phyloP scores from a whole-genome alignment of 37 sponge, comb jelly and placozoan genomes.

The Theonella swinhoei region DNA sequence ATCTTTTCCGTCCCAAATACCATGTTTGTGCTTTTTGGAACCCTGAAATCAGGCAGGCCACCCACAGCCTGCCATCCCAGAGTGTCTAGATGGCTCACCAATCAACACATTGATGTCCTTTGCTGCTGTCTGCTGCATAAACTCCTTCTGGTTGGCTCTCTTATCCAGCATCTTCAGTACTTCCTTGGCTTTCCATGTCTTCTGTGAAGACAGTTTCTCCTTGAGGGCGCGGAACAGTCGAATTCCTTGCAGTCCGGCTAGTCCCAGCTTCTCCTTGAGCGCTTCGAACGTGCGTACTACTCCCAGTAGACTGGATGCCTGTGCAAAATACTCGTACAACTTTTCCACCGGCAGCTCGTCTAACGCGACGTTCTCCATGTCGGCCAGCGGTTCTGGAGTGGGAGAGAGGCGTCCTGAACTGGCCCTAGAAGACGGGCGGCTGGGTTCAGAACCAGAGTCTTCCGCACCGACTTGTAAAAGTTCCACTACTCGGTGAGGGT shows the following conservation, averaged over 20 bases:
- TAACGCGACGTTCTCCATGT: background rate
- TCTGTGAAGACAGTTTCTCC: slow-evolving; percentile 40
- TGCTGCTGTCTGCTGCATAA: slow-evolving; percentile 47
- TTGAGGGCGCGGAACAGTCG: slow-evolving; percentile 51
- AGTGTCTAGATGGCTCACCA: too few species aligned
- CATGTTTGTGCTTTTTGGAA: too few species aligned
- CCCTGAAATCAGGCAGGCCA: too few species aligned
- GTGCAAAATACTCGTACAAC: slow-evolving; percentile 42
- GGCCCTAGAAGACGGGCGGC: background rate
- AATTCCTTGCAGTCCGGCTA: slow-evolving; percentile 29
- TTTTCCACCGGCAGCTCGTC: slow-evolving; percentile 13
- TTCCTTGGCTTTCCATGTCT: slow-evolving; percentile 72
- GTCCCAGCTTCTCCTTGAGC: slow-evolving; percentile 30
- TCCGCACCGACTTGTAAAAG: too few species aligned
- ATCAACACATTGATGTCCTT: slow-evolving; percentile 25
- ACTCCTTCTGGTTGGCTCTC: slow-evolving; percentile 66
- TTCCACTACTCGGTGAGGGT: too few species aligned
- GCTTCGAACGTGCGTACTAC: slow-evolving; percentile 23
- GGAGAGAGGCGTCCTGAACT: background rate
- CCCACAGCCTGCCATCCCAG: too few species aligned
- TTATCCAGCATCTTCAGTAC: slow-evolving; percentile 70
- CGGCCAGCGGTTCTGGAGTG: background rate
- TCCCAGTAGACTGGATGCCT: background rate
- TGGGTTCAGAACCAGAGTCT: too few species aligned
- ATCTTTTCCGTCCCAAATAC: too few species aligned